A percentile compares a stretch with the other conserved stretches of the same genome.
phyloP scores from a whole-genome alignment of 2,888 invertebrate species.

The Sipha maydis region DNA sequence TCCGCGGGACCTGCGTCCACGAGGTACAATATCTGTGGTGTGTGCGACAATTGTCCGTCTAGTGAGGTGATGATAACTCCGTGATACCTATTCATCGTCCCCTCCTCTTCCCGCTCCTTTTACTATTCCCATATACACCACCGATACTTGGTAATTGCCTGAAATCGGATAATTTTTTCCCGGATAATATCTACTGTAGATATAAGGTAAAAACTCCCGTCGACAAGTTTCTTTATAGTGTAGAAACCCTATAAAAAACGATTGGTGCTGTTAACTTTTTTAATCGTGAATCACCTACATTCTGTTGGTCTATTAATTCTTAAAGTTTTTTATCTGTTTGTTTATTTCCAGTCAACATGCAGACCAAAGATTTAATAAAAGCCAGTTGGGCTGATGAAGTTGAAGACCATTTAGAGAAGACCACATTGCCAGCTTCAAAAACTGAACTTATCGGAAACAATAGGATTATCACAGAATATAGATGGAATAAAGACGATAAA shows the following conservation, averaged over 20 bases:
- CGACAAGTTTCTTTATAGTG: too few species aligned
- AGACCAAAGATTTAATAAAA: slow-evolving; percentile 70
- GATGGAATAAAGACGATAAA: slow-evolving; percentile 89
- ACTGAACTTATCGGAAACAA: slow-evolving; percentile 85
- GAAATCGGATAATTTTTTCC: too few species aligned
- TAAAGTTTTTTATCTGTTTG: too few species aligned
- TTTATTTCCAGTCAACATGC: slow-evolving; percentile 47
- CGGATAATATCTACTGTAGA: too few species aligned
- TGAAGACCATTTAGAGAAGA: slow-evolving; percentile 75
- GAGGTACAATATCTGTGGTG: background rate
- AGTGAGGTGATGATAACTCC: background rate
- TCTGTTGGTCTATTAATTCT: background rate
- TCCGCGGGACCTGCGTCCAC: background rate
- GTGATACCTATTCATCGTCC: background rate
- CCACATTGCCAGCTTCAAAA: slow-evolving; percentile 74
- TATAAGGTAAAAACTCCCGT: too few species aligned
- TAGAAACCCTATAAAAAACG: background rate
- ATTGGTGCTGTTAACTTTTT: background rate
- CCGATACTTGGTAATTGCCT: background rate
- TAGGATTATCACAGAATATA: slow-evolving; percentile 93
- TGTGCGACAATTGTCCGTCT: background rate
- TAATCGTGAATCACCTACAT: background rate
- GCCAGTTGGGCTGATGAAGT: slow-evolving; percentile 97
- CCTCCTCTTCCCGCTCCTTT: background rate
- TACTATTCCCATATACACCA: background rate